Percentiles rank a stretch among this genome's conserved stretches.
These are phyloP conservation scores for Daboia siamensis DNA, from an alignment of 2,113 vertebrate genomes.

Conservation along the genomic window DNA sequence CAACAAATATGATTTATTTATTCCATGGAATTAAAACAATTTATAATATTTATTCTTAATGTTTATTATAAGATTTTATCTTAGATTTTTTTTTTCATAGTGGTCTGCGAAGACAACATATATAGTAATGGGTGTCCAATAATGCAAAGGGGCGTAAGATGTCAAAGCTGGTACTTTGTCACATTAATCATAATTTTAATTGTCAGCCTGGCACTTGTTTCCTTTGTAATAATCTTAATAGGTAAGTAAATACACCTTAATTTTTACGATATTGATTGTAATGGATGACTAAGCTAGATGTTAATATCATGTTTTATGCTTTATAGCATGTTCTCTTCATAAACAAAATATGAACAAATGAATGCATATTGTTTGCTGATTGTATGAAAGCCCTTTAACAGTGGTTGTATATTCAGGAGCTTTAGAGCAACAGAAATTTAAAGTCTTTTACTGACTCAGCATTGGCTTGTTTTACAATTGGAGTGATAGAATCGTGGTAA, in stretches of 20 bases:
- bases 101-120: slow-evolving; percentile 48
- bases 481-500: background rate
- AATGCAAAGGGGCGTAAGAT: slow-evolving; percentile 30
- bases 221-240: slow-evolving; percentile 71
- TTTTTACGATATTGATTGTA: slow-evolving; percentile 5
- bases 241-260: slow-evolving; percentile 59
- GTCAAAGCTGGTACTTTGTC: slow-evolving; percentile 53
- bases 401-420: background rate
- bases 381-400: background rate
- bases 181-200: slow-evolving; percentile 65
- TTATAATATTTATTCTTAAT: slow-evolving; percentile 15
- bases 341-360: background rate
- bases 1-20: background rate
- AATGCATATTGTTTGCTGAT: background rate
- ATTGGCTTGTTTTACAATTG: background rate
- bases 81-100: slow-evolving; percentile 39
- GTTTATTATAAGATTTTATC: background rate
- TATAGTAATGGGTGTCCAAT: slow-evolving; percentile 30
- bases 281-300: slow-evolving; percentile 9
- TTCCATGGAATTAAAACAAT: slow-evolving; percentile 6
- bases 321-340: background rate
- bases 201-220: slow-evolving; percentile 67
- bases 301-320: background rate
- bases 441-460: background rate
- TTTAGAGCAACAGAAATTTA: background rate